Conservation (phyloP, 37 sponge, comb jelly and placozoan genomes). For the Cliona cf. orientalis region DNA sequence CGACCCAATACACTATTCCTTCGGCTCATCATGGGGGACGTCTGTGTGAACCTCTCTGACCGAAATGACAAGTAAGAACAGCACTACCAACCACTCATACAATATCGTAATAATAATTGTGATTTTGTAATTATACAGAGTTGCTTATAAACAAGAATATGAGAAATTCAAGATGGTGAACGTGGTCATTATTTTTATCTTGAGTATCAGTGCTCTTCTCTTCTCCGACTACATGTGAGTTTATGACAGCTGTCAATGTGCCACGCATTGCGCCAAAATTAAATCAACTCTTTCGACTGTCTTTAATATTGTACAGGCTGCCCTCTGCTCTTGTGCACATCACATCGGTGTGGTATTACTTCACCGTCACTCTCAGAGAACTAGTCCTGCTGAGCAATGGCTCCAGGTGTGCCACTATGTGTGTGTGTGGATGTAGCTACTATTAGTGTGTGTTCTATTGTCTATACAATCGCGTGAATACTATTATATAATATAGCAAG, state of each 20-base stretch:
- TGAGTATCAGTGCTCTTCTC: slow-evolving; percentile 44
- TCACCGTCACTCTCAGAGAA: slow-evolving; percentile 74
- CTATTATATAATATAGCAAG: neutral
- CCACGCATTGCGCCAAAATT: no score
- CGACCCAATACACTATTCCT: slow-evolving; percentile 34
- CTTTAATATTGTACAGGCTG: slow-evolving; percentile 16
- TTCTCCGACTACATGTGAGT: slow-evolving; percentile 46
- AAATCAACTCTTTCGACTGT: no score
- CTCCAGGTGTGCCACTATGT: slow-evolving; percentile 54
- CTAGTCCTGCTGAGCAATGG: slow-evolving; percentile 72
- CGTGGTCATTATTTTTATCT: slow-evolving; percentile 31
- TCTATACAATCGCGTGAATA: neutral
- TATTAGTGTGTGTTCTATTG: no score
- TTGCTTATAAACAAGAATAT: slow-evolving; percentile 65
- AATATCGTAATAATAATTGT: neutral
- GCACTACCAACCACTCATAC: neutral
- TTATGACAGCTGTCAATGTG: slow-evolving; percentile 2
- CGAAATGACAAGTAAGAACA: slow-evolving; percentile 48
- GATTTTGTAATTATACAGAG: slow-evolving; percentile 28
- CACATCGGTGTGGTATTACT: slow-evolving; percentile 71
- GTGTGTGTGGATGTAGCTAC: neutral
- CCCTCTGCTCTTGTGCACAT: slow-evolving; percentile 49
- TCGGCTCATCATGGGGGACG: slow-evolving; percentile 49
- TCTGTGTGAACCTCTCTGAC: slow-evolving; percentile 41
- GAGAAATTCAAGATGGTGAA: slow-evolving; percentile 74